Evolutionary conservation across 2,113 vertebrate species (phyloP).

Genomic region (Lamprotornis superbus): DNA sequence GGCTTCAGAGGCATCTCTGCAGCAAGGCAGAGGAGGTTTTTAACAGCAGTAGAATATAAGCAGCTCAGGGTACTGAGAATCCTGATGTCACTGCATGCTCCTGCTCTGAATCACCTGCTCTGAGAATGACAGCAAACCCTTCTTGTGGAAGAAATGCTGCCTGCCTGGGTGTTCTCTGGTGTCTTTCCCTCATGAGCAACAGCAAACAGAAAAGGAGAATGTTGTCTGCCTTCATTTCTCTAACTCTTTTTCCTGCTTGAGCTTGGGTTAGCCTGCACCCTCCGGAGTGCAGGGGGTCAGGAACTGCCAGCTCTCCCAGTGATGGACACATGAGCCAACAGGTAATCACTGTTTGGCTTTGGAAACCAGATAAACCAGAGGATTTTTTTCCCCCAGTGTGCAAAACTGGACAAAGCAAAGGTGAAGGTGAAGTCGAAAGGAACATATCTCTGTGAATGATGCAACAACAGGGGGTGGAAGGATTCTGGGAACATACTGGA

Average conservation of each 20-base stretch:
- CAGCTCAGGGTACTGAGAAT: neutral
- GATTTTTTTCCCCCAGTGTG: neutral
- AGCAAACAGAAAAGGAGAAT: neutral
- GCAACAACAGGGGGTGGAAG: rapidly evolving
- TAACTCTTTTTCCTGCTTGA: neutral
- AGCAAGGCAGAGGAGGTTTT: neutral
- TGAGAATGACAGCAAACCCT: neutral
- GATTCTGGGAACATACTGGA: neutral
- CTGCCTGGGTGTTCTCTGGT: neutral
- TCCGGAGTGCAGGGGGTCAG: neutral
- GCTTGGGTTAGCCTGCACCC: neutral
- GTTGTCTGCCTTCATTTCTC: neutral
- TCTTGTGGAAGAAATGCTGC: neutral
- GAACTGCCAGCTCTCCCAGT: neutral
- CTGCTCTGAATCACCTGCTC: neutral
- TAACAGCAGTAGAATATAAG: neutral
- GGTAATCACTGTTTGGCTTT: neutral
- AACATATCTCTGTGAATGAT: neutral
- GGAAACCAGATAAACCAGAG: neutral
- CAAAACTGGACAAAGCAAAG: neutral
- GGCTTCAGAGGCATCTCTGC: neutral
- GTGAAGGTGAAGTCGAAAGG: neutral
- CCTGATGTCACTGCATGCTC: neutral
- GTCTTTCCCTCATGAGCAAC: neutral
- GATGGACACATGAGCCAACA: neutral